These are phyloP conservation scores for Linepithema humile DNA, from an alignment of 1,140 invertebrate species.

Conservation along the genomic window DNA sequence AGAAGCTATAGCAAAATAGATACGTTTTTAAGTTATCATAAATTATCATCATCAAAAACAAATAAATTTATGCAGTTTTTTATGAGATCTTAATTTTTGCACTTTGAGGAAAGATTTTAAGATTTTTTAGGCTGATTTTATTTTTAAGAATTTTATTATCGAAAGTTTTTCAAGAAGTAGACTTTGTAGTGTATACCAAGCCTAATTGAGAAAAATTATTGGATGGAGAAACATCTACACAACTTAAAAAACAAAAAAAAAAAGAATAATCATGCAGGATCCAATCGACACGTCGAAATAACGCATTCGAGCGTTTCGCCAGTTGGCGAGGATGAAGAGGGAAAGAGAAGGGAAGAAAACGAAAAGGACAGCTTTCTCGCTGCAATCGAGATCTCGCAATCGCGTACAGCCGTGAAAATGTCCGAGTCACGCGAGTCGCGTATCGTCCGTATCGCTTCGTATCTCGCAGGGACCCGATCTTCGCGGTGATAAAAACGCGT, in stretches of 20 bases:
- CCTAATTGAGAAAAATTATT: too few species aligned
- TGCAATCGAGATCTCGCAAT: conserved; percentile 42
- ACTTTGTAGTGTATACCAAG: too few species aligned
- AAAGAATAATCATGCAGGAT: background rate
- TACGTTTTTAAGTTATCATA: background rate
- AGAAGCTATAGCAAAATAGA: background rate
- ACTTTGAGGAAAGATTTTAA: background rate
- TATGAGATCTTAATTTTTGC: background rate
- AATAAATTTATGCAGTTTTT: too few species aligned
- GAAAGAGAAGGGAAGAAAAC: background rate
- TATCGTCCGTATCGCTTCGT: conserved; percentile 20
- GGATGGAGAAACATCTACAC: too few species aligned
- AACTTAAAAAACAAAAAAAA: background rate
- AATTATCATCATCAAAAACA: too few species aligned
- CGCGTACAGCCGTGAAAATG: conserved; percentile 43
- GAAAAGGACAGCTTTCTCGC: conserved; percentile 13
- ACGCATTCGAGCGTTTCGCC: conserved; percentile 12
- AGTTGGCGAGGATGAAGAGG: background rate
- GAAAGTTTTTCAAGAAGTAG: too few species aligned
- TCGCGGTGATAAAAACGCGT: background rate
- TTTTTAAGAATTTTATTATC: background rate
- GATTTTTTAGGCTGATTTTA: background rate
- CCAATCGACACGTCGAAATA: background rate
- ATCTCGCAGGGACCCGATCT: background rate
- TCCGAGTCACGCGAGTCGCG: conserved; percentile 31